phyloP scores from a whole-genome alignment of 2,888 invertebrate species.

The Dasysyrphus albostriatus region DNA sequence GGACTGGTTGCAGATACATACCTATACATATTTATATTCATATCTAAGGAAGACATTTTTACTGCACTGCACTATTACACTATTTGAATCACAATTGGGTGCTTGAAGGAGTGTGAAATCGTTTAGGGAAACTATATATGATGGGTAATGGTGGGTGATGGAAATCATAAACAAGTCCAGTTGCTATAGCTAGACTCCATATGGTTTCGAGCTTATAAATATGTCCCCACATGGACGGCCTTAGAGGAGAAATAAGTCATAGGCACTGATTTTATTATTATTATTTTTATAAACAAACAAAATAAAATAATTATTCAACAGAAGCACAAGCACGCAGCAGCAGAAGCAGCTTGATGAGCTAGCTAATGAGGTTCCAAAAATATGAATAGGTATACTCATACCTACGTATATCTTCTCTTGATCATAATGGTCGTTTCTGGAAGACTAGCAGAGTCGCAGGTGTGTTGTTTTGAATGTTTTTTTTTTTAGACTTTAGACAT shows the following conservation, averaged over 20 bases:
- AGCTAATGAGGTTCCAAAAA: slow-evolving; percentile 51
- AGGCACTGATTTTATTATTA: slow-evolving; percentile 1
- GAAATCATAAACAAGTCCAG: slow-evolving; percentile 56
- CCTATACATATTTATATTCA: neutral
- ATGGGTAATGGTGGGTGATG: slow-evolving; percentile 37
- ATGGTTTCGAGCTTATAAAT: neutral
- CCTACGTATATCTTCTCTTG: neutral
- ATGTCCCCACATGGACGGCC: slow-evolving; percentile 24
- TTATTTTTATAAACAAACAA: slow-evolving; percentile 31
- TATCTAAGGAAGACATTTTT: slow-evolving; percentile 55
- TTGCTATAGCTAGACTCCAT: neutral
- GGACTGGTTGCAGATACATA: slow-evolving; percentile 13
- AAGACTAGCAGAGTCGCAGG: slow-evolving; percentile 7
- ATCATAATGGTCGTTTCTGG: neutral
- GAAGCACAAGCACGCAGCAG: slow-evolving; percentile 24
- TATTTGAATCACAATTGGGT: slow-evolving; percentile 60
- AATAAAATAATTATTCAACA: slow-evolving; percentile 29
- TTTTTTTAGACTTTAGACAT: neutral
- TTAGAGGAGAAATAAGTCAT: slow-evolving; percentile 34
- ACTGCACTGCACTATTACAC: slow-evolving; percentile 4
- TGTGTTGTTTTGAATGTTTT: slow-evolving; percentile 16
- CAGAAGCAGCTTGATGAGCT: slow-evolving; percentile 17
- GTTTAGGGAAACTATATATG: slow-evolving; percentile 22
- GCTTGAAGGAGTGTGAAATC: slow-evolving; percentile 39
- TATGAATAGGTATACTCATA: neutral